A percentile compares a stretch with the other conserved stretches of the same genome.
These are phyloP conservation scores for Heterotilapia buettikoferi DNA, from an alignment of 2,113 vertebrate species.

Conservation along the genomic window DNA sequence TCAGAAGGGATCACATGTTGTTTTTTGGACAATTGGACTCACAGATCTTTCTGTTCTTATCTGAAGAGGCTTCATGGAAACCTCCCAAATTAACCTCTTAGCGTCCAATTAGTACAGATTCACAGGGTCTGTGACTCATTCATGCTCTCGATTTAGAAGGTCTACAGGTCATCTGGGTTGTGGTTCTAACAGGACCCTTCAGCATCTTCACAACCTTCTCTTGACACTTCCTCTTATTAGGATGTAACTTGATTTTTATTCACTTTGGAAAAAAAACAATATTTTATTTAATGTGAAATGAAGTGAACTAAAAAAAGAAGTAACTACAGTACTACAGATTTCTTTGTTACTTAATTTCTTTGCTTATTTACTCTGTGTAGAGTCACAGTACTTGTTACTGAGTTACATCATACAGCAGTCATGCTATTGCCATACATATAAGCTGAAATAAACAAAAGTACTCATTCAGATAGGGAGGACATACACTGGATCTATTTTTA, in stretches of 20 bases:
- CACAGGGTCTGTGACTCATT: background rate
- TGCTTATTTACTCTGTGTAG: background rate
- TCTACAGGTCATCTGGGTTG: background rate
- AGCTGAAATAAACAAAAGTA: background rate
- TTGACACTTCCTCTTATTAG: background rate
- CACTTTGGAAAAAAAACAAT: background rate
- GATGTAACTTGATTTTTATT: background rate
- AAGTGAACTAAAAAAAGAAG: background rate
- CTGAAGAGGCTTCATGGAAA: background rate
- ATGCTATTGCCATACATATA: background rate
- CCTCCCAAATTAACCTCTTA: conserved; percentile 36
- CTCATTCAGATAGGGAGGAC: background rate
- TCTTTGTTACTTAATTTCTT: background rate
- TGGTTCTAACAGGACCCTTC: background rate
- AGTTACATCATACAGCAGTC: background rate
- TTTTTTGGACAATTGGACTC: conserved; percentile 24
- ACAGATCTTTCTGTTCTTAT: conserved; percentile 17
- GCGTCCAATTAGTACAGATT: conserved; percentile 17
- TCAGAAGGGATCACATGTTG: conserved; percentile 43
- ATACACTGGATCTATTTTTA: background rate
- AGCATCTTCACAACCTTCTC: background rate
- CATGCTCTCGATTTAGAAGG: background rate
- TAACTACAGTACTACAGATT: background rate
- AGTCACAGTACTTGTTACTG: background rate
- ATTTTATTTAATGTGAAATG: background rate